Evolutionary conservation across 2,888 invertebrate genomes (phyloP).

Genomic region (Loripinus fragilis): DNA sequence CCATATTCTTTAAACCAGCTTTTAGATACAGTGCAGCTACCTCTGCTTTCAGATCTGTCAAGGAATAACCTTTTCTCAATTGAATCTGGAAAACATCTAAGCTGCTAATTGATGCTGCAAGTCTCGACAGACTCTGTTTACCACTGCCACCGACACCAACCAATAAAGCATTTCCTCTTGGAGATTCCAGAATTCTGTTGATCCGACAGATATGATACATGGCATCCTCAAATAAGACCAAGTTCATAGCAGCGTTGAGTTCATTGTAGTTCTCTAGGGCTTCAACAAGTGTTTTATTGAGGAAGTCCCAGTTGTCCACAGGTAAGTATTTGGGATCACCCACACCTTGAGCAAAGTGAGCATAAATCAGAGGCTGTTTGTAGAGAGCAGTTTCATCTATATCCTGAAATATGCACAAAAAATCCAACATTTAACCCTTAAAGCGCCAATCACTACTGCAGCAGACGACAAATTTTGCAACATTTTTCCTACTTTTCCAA

Average conservation of each 20-base stretch:
- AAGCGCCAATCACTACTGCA: too few relatives aligned
- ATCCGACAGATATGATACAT: slow-evolving; percentile 97
- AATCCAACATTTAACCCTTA: too few relatives aligned
- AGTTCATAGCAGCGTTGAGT: slow-evolving; percentile 98
- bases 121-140: slow-evolving; percentile 95
- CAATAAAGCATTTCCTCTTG: slow-evolving; percentile 95
- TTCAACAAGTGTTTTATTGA: slow-evolving; percentile 93
- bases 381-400: slow-evolving; percentile 94
- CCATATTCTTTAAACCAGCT: slow-evolving; percentile 96
- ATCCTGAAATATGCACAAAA: too few relatives aligned
- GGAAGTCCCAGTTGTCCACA: slow-evolving; percentile 90
- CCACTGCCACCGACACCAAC: slow-evolving; percentile 99
- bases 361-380: slow-evolving; percentile 95
- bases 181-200: slow-evolving; percentile 96
- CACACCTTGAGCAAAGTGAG: slow-evolving; percentile 97
- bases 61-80: slow-evolving; percentile 94
- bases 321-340: slow-evolving; percentile 98
- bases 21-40: slow-evolving; percentile 94
- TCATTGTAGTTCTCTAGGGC: slow-evolving; percentile 97
- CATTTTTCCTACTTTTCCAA: too few relatives aligned
- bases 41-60: slow-evolving; percentile 92
- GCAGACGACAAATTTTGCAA: too few relatives aligned
- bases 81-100: slow-evolving; percentile 97
- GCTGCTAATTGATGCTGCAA: slow-evolving; percentile 97
- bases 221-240: slow-evolving; percentile 98